Evolutionary conservation across 2,113 vertebrate species (phyloP), one percentile per base, ranked within the genome.

Genomic region (Pangasianodon gigas): DNA sequence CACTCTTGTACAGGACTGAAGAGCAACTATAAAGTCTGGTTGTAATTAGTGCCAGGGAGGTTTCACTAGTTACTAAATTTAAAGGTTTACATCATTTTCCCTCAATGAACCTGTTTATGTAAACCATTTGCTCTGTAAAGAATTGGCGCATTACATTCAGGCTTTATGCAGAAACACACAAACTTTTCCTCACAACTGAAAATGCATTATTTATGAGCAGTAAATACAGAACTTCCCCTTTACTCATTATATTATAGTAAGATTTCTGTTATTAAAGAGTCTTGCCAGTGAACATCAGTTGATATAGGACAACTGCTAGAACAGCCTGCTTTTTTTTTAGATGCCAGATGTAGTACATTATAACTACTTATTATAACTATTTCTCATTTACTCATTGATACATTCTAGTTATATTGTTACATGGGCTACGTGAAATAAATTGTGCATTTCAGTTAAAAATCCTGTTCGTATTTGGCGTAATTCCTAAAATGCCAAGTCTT

Each of bases 11-110:
- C 14, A 67, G 29, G 48, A 52, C 3, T 79, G 44, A 46, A 46
- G 44, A 77, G 74, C 19, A 51, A 52, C 29, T 32, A 9, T 16
- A 82, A 82, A 32, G n/a, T 82, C 52, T 56, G 80, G 51, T 54
- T 82, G n/a, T 82, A 82, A 82, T 82, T 82, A 82, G 6, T 82
- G 6, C 16, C 51, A 32, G 1, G 29, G 29, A 37, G 16, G 51
- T 54, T 82, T 82, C 44, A 18, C n/a, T 32, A 54, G 51, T 56
- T 54, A n/a, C 52, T 82, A 82, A 82, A 82, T 82, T 7, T 10
- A 82, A 82, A 82, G 48, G 11, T 52, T 79, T n/a, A n/a, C 29
- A 54, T 81, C 14, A 81, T 81, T 81, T 81, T 54, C 51, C 79
- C 48, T 81, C 6, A 32, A 32, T 18, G 6, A 52, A 81, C 79